Conservation (phyloP, 1,140 invertebrate species). For the Dermatophagoides farinae region DNA sequence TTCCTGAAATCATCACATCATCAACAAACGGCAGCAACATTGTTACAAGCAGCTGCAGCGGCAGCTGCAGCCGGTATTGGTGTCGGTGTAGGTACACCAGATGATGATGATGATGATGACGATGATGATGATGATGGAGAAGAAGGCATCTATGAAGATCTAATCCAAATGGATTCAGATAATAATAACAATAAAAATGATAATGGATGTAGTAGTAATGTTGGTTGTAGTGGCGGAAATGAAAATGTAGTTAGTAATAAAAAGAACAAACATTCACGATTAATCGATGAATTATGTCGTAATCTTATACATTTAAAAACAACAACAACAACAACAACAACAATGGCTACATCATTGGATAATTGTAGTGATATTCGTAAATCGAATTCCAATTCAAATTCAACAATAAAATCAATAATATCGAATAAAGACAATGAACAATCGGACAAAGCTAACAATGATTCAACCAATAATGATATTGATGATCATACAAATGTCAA, state of each 20-base stretch:
- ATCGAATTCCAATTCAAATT: too few relatives aligned
- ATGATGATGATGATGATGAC: neutral
- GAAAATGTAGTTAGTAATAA: neutral
- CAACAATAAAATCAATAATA: too few relatives aligned
- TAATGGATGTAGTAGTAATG: neutral
- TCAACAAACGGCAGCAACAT: neutral
- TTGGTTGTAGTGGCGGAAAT: neutral
- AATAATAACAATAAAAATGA: neutral
- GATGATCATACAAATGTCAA: neutral
- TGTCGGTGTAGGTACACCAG: neutral
- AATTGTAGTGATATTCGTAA: too few relatives aligned
- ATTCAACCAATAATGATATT: neutral
- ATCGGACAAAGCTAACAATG: too few relatives aligned
- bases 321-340: too few relatives aligned
- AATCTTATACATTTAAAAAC: neutral
- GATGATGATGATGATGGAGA: neutral
- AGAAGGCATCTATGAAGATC: neutral
- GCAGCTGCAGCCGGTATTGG: conserved; percentile 1
- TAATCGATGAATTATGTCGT: too few relatives aligned
- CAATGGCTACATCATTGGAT: neutral
- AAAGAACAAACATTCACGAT: too few relatives aligned
- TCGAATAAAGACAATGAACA: too few relatives aligned
- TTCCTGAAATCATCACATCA: conserved; percentile 9
- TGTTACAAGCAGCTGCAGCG: neutral
- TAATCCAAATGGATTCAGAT: neutral